Conservation (phyloP, 2,113 vertebrate genomes). For the Ahaetulla prasina region DNA sequence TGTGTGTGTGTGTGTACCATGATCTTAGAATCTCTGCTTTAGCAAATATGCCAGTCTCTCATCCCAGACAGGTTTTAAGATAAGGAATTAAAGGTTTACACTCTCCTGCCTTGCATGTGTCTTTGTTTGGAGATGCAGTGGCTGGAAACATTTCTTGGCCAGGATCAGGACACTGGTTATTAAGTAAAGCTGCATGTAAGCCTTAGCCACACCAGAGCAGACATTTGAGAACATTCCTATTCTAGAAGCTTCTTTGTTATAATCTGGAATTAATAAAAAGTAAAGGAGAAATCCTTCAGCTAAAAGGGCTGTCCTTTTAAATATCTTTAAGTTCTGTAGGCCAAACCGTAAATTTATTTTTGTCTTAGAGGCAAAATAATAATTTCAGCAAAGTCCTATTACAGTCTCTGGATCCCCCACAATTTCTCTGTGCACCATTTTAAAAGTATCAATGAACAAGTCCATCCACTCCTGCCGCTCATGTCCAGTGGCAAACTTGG, state of each 20-base stretch:
- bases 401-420: constrained; percentile 84
- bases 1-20: not conserved
- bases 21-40: not conserved
- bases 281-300: rapidly evolving
- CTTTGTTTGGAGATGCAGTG: not conserved
- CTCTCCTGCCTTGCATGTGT: not conserved
- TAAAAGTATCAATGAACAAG: constrained; percentile 95
- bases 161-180: not conserved
- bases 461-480: constrained; percentile 92
- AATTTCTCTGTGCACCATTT: constrained; percentile 91
- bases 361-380: rapidly evolving
- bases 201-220: not conserved
- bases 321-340: not conserved
- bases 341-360: not conserved
- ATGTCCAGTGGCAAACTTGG: constrained; percentile 86
- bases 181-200: not conserved
- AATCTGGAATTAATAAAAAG: not conserved
- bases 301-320: not conserved
- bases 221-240: constrained; percentile 8
- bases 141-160: not conserved
- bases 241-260: constrained; percentile 16
- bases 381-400: constrained; percentile 79
- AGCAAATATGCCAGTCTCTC: not conserved
- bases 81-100: not conserved
- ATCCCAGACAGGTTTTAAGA: not conserved